Percentiles rank a stretch among this genome's conserved stretches.
Conservation (phyloP, 2,113 vertebrate genomes). For the Syngnathus scovelli region DNA sequence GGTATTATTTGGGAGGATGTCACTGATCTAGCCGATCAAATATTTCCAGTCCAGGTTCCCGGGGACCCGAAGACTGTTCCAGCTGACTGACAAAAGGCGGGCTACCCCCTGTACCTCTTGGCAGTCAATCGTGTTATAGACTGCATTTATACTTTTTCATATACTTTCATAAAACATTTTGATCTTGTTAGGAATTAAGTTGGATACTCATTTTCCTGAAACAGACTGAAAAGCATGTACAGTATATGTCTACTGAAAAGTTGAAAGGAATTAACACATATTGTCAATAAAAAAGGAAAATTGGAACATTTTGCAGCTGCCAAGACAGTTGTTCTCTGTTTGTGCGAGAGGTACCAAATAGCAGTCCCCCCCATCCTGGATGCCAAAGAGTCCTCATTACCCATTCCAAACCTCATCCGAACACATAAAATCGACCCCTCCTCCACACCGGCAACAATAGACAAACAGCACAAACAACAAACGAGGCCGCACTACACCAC, state of each 20-base stretch:
- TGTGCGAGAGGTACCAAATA: constrained; percentile 55
- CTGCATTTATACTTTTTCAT: too few species aligned
- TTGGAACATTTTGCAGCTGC: constrained; percentile 23
- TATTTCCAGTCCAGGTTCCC: neutral
- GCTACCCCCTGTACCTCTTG: neutral
- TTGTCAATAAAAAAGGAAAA: neutral
- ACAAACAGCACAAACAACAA: constrained; percentile 56
- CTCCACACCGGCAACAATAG: constrained; percentile 52
- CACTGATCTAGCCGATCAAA: neutral
- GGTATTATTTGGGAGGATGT: neutral
- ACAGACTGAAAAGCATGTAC: too few species aligned
- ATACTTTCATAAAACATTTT: neutral
- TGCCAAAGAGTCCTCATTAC: constrained; percentile 58
- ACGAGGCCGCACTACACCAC: constrained; percentile 10
- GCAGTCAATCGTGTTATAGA: neutral
- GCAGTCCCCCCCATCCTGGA: constrained; percentile 21
- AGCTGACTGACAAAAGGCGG: neutral
- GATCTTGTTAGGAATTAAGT: neutral
- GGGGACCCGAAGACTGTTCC: neutral
- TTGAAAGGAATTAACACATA: neutral
- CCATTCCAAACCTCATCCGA: constrained; percentile 26
- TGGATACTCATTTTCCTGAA: too few species aligned
- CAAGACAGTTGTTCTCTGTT: constrained; percentile 54
- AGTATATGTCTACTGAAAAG: neutral
- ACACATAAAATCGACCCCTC: constrained; percentile 30